Base-by-base conservation (phyloP, 2,113 vertebrate genomes). In the Crotalus horridus region DNA sequence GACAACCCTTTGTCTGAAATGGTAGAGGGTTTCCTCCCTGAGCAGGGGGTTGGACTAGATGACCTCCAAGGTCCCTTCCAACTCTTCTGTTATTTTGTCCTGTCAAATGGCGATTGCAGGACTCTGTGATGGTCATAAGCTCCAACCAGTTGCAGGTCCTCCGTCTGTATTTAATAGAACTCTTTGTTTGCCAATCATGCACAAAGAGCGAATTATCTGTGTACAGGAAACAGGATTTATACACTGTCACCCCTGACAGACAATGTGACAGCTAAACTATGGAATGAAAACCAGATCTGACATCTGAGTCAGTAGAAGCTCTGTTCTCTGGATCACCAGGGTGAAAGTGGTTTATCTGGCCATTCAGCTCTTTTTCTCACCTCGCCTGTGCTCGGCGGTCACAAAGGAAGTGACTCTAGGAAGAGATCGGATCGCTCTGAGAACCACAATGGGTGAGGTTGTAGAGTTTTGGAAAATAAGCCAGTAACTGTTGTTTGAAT, bases 281-380 rank as follows among this genome's bases (percentile, higher is more conserved):
- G 93, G 97, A 96, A 97, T 97, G 90, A 97, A 97, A 97, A 97
- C 96, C 54, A 39, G 90, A 94, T 53, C 64, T 0, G 96, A 95
- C 95, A 97, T 96, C 97, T 96, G 96, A 96, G 91, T 85, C 88
- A 97, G 97, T 97, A 97, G 95, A 96, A 91, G 88, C 97, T 90
- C 89, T 96, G 95, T 89, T 96, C 94, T 92, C 1, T 33, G 90
- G 94, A 21, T 87, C 89, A 93, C 89, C 91, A 94, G 96, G 85
- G 95, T 91, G 58, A 93, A 93, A 93, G 91, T 95, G 90, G 92
- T 93, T 95, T 94, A 88, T 96, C 94, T 96, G 97, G 93, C 97
- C 95, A 96, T 96, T 93, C 95, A 74, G 56, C 94, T 54, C 95
- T 0, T 93, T 95, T 55, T 92, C 20, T 90, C 88, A 61, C 85